Base-by-base conservation (phyloP, 2,797 vertebrate species). In the Clamator glandarius region DNA sequence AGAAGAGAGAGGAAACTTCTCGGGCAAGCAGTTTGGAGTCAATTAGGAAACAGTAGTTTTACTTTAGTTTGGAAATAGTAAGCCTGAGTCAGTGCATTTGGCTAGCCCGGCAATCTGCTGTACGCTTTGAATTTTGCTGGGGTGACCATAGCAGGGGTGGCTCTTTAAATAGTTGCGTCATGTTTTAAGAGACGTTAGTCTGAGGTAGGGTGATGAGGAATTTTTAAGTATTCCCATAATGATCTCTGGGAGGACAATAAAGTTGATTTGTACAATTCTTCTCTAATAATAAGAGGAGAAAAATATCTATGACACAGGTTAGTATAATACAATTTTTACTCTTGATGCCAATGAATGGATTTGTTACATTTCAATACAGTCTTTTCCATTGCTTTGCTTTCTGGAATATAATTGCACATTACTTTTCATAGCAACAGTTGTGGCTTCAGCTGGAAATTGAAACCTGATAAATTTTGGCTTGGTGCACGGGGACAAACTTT, bases 381-480 rank as follows among this genome's bases (percentile, higher is more conserved):
- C 86, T 89, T 84, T 95, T 64, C 75, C 69, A 62, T 46, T 63
- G 35, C 81, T 90, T 88, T 82, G 39, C 75, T 94, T 87, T 96
- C 86, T 91, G 68, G 84, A 74, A 88, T 95, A 42, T 91, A 89
- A 80, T 85, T 91, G 72, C 70, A 68, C 51, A 19, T 92, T 87
- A 84, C 84, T 96, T 97, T 95, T 97, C 95, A 68, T 96, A 95
- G 93, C 90, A 95, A 91, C 59, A 23, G 70, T 93, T 13, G 25
- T 94, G 72, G 84, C 89, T 97, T 96, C 78, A 90, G 80, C 89
- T 94, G 85, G 90, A 96, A 96, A 84, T 80, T 81, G 96, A 96
- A 97, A 96, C 81, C 89, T 95, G 94, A 48, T 93, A 92, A 91
- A 64, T 66, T 54, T 64, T 95, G 96, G 92, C 95, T 93, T 9